Evolutionary conservation across 92 coral and sea anemone genomes (phyloP), one percentile per base, ranked within the genome.

Genomic region (Pocillopora meandrina): DNA sequence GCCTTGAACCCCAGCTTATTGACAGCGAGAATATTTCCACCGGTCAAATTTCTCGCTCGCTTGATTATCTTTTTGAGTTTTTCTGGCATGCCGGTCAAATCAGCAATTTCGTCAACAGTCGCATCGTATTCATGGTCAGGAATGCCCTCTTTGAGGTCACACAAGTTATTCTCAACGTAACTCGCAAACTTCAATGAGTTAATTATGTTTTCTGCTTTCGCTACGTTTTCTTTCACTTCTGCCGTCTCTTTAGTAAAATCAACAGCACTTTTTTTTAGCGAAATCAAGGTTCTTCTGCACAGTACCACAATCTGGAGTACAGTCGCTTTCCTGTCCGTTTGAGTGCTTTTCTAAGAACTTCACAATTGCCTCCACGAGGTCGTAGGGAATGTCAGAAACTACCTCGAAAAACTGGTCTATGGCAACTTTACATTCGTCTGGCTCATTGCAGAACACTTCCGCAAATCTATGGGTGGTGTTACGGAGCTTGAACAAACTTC

Each of bases 141-240:
- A 77, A 85, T 76, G 10, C 88, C 88, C 23, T 85, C 75, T 70
- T 63, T 75, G 36, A 85, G 60, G 47, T 78, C 89, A 59, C 84
- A 85, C 10, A 85, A 71, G 55, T 85, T 85, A 61, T 60, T 85
- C 78, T 85, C 89, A 13, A 67, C 89, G 63, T 77, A 85, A 2
- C 23, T 16, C 63, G 89, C 58, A 26, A 85, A 85, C 72, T 18
- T 70, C 55, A 85, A 67, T 18, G 89, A 76, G 47, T 85, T 85
- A 42, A 85, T 70, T 17, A 85, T 49, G 35, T 12, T 23, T 61
- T 76, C 68, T 35, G 84, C 89, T 10, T 78, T 76, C 0, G 18
- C 18, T 5, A 35, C 71, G 33, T 58, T 42, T 52, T 67, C 84
- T 34, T 77, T 34, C 21, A 65, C 7, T 49, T 31, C 76, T 16